phyloP scores from a whole-genome alignment of 2,797 vertebrate species.

The Cyclura pinguis region DNA sequence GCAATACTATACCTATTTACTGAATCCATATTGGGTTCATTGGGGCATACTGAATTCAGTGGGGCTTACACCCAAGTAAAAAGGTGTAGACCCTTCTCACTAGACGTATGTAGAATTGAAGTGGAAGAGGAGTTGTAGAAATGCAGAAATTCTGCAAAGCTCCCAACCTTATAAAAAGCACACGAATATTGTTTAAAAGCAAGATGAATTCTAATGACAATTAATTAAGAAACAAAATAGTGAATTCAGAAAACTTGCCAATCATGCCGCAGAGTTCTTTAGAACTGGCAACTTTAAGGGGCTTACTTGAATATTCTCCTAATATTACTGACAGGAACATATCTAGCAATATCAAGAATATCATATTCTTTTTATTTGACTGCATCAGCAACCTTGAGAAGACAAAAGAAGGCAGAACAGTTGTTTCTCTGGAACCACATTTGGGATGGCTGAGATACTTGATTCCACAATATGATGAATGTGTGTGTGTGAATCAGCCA shows the following conservation, averaged over 20 bases:
- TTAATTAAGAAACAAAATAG: conserved; percentile 36
- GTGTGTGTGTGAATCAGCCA: not conserved
- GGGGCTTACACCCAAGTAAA: too few species aligned
- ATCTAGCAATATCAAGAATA: conserved; percentile 59
- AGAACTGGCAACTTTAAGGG: conserved; percentile 37
- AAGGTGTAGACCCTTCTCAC: too few species aligned
- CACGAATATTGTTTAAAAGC: conserved; percentile 47
- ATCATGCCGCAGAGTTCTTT: conserved; percentile 13
- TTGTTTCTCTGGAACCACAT: not conserved
- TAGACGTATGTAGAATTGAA: too few species aligned
- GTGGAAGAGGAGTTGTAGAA: not conserved
- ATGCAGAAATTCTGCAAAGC: conserved; percentile 10
- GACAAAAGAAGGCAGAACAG: not conserved
- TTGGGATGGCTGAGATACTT: not conserved
- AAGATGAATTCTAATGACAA: conserved; percentile 49
- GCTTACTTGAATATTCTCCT: conserved; percentile 38
- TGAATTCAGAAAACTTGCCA: conserved; percentile 58
- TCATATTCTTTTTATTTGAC: conserved; percentile 40
- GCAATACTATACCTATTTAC: not conserved
- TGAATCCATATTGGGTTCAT: too few species aligned
- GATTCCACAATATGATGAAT: not conserved
- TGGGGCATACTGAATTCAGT: too few species aligned
- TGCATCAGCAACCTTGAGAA: conserved; percentile 43
- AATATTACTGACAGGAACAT: conserved; percentile 42
- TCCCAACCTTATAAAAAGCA: not conserved